Percentiles rank a stretch among this genome's conserved stretches.
Conservation (phyloP, 2,113 vertebrate genomes). For the Melozone crissalis region DNA sequence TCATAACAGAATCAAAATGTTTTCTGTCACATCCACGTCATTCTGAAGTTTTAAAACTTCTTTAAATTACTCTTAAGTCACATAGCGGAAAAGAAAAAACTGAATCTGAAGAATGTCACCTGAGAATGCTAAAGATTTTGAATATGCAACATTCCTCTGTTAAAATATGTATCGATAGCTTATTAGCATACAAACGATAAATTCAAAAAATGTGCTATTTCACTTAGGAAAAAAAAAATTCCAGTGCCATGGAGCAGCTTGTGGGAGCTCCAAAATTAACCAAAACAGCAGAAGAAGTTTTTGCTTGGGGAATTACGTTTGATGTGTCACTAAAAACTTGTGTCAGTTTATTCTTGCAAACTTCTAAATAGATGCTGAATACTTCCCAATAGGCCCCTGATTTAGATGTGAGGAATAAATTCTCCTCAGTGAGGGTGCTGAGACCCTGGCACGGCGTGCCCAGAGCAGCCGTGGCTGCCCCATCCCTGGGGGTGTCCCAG, state of each 20-base stretch:
- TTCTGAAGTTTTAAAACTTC: background rate
- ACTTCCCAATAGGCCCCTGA: background rate
- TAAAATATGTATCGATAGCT: background rate
- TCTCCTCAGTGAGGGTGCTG: rapidly evolving
- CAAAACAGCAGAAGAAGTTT: rapidly evolving
- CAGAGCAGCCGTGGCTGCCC: too few species aligned
- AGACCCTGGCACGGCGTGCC: background rate
- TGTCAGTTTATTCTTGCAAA: background rate
- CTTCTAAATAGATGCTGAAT: background rate
- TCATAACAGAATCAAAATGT: background rate
- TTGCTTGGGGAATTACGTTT: rapidly evolving
- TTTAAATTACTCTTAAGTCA: background rate
- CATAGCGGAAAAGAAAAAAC: too few species aligned
- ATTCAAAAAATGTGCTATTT: background rate
- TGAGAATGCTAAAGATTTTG: background rate
- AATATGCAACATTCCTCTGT: background rate
- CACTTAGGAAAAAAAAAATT: background rate
- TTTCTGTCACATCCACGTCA: background rate
- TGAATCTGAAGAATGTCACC: background rate
- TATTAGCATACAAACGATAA: background rate
- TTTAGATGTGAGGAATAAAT: background rate
- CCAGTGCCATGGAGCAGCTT: rapidly evolving
- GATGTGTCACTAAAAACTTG: background rate
- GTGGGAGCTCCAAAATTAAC: rapidly evolving
- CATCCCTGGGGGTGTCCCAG: too few species aligned